Evolutionary conservation across 2,113 vertebrate genomes (phyloP), one percentile per base, ranked within the genome.

Genomic region (Pterocles orientalis): DNA sequence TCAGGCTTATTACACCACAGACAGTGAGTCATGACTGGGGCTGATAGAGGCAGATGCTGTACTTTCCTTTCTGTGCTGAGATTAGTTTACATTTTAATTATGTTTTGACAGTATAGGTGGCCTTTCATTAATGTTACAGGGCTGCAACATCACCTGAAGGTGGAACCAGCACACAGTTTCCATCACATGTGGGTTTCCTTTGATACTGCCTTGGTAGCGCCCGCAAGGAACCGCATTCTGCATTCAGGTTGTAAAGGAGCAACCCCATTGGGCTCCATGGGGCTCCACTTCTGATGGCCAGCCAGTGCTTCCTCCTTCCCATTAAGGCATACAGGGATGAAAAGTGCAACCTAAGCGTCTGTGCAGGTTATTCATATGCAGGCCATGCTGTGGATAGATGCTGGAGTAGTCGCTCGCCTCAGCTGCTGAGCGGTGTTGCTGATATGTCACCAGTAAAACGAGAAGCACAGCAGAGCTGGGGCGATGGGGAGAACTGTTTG

Each of bases 51-150:
- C 62, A 91, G 82, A 86, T 95, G 90, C 73, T 88, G 53, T 29
- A 75, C 90, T 89, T 93, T 91, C 76, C 77, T 88, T 77, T 85
- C 87, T 60, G 54, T 25, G 11, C 51, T 18, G 75, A 96, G 94
- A 81, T 81, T 91, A 81, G 61, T 76, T 96, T 92, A 92, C 85
- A 86, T 94, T 93, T 94, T 94, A 97, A 96, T 94, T 95, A 90
- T 92, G 66, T 94, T 97, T 96, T 97, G 92, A 95, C 91, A 91
- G 88, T 31, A 72, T 21, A 93, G 75, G 60, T 54, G 60, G 66
- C 86, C 95, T 95, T 96, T 94, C 89, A 87, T 96, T 83, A 96
- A 41, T 4, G 1, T 91, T 90, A 80, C 47, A 76, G 70, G 56
- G 84, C 70, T 92, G 58, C 71, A 78, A 51, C 85, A 86, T 93